A percentile compares a stretch with the other conserved stretches of the same genome.
Evolutionary conservation across 2,113 vertebrate species (phyloP).

Genomic region (Collichthys lucidus): DNA sequence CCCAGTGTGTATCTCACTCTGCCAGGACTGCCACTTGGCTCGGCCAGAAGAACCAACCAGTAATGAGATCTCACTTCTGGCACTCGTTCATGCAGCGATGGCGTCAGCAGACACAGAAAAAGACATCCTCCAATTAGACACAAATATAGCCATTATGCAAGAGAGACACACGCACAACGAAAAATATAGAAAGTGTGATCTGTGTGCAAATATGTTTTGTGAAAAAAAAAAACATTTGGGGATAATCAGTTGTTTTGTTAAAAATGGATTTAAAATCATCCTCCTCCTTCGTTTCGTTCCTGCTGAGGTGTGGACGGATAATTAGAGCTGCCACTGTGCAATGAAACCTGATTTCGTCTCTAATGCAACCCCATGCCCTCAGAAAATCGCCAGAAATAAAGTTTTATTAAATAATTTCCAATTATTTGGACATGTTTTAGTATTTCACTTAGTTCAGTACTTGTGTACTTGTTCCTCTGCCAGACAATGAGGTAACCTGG

Average conservation of each 20-base stretch:
- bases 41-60: constrained; percentile 27
- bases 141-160: constrained; percentile 6
- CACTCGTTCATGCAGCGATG: constrained; percentile 37
- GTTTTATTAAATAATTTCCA: too few species aligned
- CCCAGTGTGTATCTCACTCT: constrained; percentile 26
- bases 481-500: too few species aligned
- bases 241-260: not conserved
- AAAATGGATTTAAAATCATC: not conserved
- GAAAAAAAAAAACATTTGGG: not conserved
- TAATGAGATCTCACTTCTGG: constrained; percentile 57
- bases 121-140: constrained; percentile 41
- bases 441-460: too few species aligned
- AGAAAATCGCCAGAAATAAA: too few species aligned
- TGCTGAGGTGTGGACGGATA: not conserved
- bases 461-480: too few species aligned
- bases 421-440: too few species aligned
- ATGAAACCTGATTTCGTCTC: too few species aligned
- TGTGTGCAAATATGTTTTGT: not conserved
- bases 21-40: constrained; percentile 38
- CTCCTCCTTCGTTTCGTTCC: not conserved
- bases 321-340: not conserved
- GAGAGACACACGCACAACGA: not conserved
- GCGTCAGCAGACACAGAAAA: constrained; percentile 58
- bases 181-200: constrained; percentile 1
- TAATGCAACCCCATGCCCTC: too few species aligned